These are phyloP conservation scores for Holcopasites calliopsidis DNA, from an alignment of 1,140 invertebrate genomes.

Conservation along the genomic window DNA sequence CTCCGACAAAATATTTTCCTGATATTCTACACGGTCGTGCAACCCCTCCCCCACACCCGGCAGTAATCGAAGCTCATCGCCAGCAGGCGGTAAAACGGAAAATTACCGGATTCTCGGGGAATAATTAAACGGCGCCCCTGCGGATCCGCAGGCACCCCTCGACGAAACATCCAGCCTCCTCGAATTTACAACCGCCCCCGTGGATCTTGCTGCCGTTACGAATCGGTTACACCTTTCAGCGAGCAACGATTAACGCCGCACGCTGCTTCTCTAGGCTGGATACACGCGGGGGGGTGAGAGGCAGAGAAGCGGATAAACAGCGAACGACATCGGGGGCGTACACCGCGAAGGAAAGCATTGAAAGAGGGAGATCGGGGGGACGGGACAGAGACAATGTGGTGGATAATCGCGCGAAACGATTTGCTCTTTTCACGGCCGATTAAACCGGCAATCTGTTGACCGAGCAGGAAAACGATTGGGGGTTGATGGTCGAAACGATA, in stretches of 20 bases:
- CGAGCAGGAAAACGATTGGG: conserved; percentile 43
- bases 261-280: background rate
- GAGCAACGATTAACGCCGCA: conserved; percentile 35
- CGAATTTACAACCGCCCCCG: conserved; percentile 48
- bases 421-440: conserved; percentile 78
- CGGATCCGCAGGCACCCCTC: background rate
- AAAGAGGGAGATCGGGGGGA: conserved; percentile 25
- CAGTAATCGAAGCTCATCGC: conserved; percentile 2
- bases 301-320: conserved; percentile 13
- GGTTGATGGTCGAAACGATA: conserved; percentile 50
- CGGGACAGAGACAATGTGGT: conserved; percentile 63
- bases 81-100: conserved; percentile 67
- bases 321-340: background rate
- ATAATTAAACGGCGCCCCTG: conserved; percentile 68
- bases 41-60: background rate
- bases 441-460: conserved; percentile 74
- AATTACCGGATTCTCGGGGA: conserved; percentile 70
- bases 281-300: conserved; percentile 1
- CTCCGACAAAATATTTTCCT: background rate
- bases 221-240: conserved; percentile 63
- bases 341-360: conserved; percentile 21
- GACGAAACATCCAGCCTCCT: background rate
- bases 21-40: too few relatives aligned
- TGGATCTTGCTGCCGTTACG: conserved; percentile 59
- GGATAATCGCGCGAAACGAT: conserved; percentile 76